Evolutionary conservation across 2,888 invertebrate species (phyloP).

Genomic region (Lycophotia porphyrea): DNA sequence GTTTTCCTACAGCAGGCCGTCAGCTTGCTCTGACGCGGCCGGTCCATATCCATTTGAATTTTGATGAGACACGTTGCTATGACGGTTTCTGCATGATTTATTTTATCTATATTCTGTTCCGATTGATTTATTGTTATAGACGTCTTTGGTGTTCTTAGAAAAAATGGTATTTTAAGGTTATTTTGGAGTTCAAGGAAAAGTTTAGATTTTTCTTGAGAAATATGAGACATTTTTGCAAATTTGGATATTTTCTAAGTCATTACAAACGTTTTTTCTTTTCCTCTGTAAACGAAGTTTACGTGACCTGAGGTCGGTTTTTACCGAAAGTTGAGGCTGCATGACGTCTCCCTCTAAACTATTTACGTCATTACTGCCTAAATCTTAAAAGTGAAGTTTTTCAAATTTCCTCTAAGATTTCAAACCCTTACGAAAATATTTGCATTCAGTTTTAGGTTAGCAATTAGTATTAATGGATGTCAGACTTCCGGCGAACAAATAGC

Average conservation of each 20-base stretch:
- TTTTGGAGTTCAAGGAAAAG: background rate
- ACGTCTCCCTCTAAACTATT: background rate
- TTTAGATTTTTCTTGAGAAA: background rate
- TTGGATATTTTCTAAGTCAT: background rate
- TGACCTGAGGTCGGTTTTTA: background rate
- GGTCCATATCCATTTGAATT: slow-evolving; percentile 76
- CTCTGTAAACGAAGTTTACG: background rate
- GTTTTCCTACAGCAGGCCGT: slow-evolving; percentile 62
- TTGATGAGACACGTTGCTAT: slow-evolving; percentile 78
- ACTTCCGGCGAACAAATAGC: background rate
- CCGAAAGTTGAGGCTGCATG: background rate
- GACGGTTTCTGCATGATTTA: slow-evolving; percentile 79
- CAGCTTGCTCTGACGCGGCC: slow-evolving; percentile 73
- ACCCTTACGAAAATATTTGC: background rate
- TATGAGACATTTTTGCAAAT: background rate
- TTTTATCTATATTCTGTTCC: slow-evolving; percentile 75
- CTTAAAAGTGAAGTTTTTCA: background rate
- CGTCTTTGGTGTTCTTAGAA: slow-evolving; percentile 23
- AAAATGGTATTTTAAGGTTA: background rate
- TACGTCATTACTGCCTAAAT: background rate
- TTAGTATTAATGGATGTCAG: background rate
- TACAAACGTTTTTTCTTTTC: background rate
- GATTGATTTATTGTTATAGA: slow-evolving; percentile 63
- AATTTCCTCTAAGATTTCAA: background rate
- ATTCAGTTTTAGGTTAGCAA: background rate